phyloP scores from a whole-genome alignment of 2,113 vertebrate genomes.

The Terrapene triunguis region DNA sequence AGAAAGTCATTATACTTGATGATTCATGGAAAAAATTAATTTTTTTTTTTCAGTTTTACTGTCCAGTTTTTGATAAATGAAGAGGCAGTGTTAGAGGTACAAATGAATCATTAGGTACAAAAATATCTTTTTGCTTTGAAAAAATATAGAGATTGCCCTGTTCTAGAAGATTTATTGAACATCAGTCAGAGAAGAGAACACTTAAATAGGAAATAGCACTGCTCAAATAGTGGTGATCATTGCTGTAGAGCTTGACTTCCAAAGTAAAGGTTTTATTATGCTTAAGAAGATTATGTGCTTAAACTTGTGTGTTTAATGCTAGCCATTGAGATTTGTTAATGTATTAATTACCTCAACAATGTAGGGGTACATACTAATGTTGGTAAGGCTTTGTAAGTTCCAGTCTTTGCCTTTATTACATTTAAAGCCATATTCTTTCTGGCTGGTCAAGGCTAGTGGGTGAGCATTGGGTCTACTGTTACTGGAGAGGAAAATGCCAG shows the following conservation, averaged over 20 bases:
- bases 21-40: not conserved
- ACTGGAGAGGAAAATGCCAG: not conserved
- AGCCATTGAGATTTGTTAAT: not conserved
- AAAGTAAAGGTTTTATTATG: not conserved
- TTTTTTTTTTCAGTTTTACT: not conserved
- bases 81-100: not conserved
- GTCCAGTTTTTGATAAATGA: not conserved
- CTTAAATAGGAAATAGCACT: not conserved
- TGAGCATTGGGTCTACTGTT: accelerated
- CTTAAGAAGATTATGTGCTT: not conserved
- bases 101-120: not conserved
- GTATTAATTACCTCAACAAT: not conserved
- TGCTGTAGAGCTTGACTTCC: not conserved
- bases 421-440: not conserved
- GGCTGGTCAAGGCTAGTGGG: not conserved
- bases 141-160: not conserved
- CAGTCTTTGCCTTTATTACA: not conserved
- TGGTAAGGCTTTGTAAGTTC: not conserved
- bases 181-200: not conserved
- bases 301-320: not conserved
- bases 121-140: not conserved
- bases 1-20: not conserved
- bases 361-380: not conserved
- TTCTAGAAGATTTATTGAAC: not conserved
- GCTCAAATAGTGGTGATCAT: not conserved